Base-by-base conservation (phyloP, 2,113 vertebrate genomes). In the Orientallactaga bullata region DNA sequence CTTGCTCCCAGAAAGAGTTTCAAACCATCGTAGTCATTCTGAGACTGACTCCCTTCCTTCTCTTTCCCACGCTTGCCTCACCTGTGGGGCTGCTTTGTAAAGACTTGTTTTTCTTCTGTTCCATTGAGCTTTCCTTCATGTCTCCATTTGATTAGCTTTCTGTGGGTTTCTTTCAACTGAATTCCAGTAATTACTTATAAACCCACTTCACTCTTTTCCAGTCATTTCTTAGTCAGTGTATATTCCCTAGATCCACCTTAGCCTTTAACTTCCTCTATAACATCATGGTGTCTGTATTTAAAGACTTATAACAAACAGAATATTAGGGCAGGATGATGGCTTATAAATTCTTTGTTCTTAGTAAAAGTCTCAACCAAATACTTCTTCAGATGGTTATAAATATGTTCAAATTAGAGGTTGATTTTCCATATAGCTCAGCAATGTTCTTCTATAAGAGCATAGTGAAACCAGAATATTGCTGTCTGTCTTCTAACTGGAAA, bases 281-380 rank as follows among this genome's bases (percentile, higher is more conserved):
- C 93, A 84, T 23, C 26, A 68, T 81, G 51, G 58, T 35, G 30
- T 92, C 42, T 55, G 18, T 88, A 15, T 95, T 93, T 88, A 73
- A 85, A 87, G 80, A 63, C 66, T 55, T 78, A 28, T n/a, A 72
- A 26, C 65, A 85, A 78, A 80, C 2, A 77, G 55, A 91, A 88
- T n/a, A 87, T 87, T 77, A 83, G 55, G 23, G 24, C 20, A 18
- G 58, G 2, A n/a, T 78, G 21, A 73, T 85, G 73, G 11, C 26
- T 81, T 80, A 51, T 23, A 85, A 92, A 94, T 88, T 3, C 37
- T 21, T 79, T 68, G 80, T 90, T 78, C 32, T 94, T 71, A 87
- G 72, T 15, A 74, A 89, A 90, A 91, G 66, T 95, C 32, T 91
- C 72, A 65, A 37, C 73, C 80, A 76, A 91, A 74, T 0, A 58